A percentile compares a stretch with the other conserved stretches of the same genome.
These are phyloP conservation scores for Corythornis leucogaster DNA, from an alignment of 2,797 vertebrate genomes.

Conservation along the genomic window DNA sequence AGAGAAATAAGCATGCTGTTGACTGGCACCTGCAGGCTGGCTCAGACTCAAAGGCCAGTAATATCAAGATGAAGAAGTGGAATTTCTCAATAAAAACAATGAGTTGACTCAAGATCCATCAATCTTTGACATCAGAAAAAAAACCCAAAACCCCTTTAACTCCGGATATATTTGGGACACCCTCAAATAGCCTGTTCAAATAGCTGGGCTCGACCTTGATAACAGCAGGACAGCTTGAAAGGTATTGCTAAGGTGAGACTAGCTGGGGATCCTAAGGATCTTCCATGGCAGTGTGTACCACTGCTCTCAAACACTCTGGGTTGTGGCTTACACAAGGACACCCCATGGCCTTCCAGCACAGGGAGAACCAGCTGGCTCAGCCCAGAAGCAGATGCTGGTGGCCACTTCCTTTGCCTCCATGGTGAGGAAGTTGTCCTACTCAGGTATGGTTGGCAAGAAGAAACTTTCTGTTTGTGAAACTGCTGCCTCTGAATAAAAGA, in stretches of 20 bases:
- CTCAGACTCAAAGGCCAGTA: neutral
- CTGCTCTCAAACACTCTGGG: neutral
- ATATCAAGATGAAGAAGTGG: neutral
- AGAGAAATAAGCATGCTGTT: neutral
- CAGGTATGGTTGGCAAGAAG: neutral
- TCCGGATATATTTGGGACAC: neutral
- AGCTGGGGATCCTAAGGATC: neutral
- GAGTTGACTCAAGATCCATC: neutral
- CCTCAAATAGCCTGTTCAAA: neutral
- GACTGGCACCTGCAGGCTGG: neutral
- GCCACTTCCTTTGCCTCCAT: fast-evolving
- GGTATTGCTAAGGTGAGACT: neutral
- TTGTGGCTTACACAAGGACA: neutral
- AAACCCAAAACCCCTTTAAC: neutral
- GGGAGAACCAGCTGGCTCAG: neutral
- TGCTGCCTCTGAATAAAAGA: neutral
- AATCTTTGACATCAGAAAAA: neutral
- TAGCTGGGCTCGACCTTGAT: neutral
- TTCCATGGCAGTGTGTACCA: neutral
- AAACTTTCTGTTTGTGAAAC: neutral
- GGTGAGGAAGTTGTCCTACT: neutral
- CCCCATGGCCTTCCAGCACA: fast-evolving
- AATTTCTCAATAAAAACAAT: neutral
- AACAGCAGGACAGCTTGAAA: neutral
- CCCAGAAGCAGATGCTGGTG: neutral